Evolutionary conservation across 2,888 invertebrate genomes (phyloP), one percentile per base, ranked within the genome.

Genomic region (Stenodema calcarata): DNA sequence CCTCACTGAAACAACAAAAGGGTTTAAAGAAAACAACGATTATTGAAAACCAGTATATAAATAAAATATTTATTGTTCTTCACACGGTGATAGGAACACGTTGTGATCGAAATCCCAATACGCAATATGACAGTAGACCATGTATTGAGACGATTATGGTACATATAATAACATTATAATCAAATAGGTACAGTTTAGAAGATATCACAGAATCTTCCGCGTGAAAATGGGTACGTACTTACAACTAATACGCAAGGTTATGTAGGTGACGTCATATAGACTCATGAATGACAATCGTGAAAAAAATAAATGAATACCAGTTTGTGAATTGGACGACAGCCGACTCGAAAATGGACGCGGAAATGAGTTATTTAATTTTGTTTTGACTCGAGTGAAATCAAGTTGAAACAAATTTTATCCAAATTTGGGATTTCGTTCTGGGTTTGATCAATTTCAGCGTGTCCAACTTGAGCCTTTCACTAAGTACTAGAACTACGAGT

Each of bases 161-260:
- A 42, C 47, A 4, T 47, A 2, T 16, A 12, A 47, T 47, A 42
- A 6, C 12, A 4, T 12, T 16, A 3, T 2, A 12, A 47, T 47
- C 69, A 11, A 69, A 12, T 12, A 18, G 7, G 7, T 62, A 62
- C n/a, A 62, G 11, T 2, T 27, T 28, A 18, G 73, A 73, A 73
- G 73, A 73, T 73, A 73, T 73, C 73, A 73, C 73, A 73, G 73
- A 73, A 73, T 73, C 73, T 73, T 73, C 73, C 16, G 35, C 9
- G 73, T 41, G 73, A 73, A 30, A 62, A 62, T 62, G n/a, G n/a
- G n/a, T n/a, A n/a, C n/a, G n/a, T n/a, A 54, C 54, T 11, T 12
- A 47, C 16, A 2, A 16, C 12, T 47, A 47, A 2, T 47, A 47
- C 12, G 47, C 12, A 47, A 2, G 12, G 12, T 47, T 4, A 35